Percentiles rank a stretch among this genome's conserved stretches.
These are phyloP conservation scores for Archilochus colubris DNA, from an alignment of 2,113 vertebrate species.

Conservation along the genomic window DNA sequence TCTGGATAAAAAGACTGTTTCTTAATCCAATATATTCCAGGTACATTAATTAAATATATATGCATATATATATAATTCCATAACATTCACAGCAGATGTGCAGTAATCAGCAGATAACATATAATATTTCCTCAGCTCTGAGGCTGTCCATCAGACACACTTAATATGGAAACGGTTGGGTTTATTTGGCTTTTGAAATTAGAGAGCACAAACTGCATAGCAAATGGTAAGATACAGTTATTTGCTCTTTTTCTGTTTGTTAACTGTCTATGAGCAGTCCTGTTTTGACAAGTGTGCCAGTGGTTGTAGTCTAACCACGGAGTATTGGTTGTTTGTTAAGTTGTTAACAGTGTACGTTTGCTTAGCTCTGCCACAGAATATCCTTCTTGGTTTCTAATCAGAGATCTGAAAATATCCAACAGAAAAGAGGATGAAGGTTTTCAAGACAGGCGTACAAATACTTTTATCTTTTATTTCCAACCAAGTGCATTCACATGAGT, in stretches of 20 bases:
- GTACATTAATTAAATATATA: not conserved
- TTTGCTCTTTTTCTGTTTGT: not conserved
- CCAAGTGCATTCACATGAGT: not conserved
- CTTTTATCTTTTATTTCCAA: not conserved
- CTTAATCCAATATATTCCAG: not conserved
- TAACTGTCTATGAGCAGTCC: not conserved
- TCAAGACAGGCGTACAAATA: not conserved
- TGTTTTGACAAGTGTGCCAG: not conserved
- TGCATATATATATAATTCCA: not conserved
- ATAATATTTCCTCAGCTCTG: not conserved
- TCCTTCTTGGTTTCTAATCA: not conserved
- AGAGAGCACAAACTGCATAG: not conserved
- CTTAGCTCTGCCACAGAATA: not conserved
- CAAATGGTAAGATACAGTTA: not conserved
- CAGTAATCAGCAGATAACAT: not conserved
- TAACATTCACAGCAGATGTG: not conserved
- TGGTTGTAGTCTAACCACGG: not conserved
- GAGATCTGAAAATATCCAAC: not conserved
- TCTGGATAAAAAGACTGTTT: not conserved
- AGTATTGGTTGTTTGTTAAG: not conserved
- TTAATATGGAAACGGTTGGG: not conserved
- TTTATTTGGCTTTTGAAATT: slow-evolving; percentile 18
- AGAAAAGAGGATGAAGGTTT: not conserved
- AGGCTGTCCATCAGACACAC: not conserved
- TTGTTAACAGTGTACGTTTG: not conserved